Evolutionary conservation across 2,797 vertebrate genomes (phyloP), one percentile per base, ranked within the genome.

Genomic region (Cryptoprocta ferox): DNA sequence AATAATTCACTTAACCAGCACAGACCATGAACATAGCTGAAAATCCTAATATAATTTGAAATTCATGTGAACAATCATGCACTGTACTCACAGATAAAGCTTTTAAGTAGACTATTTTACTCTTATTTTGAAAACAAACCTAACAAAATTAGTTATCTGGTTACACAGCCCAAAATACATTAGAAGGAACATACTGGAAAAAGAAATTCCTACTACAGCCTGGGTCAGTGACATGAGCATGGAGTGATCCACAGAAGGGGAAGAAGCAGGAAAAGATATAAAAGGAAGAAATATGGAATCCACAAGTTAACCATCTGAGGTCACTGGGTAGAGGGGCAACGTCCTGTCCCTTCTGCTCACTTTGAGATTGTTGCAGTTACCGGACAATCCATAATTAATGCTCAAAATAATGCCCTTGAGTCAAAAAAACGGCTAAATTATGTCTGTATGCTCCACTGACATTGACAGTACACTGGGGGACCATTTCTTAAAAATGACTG

Each of bases 61-160:
- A 53, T 73, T 28, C 48, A 28, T 16, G 56, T 75, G 14, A 85
- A 53, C 18, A 19, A 39, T 61, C 75, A 53, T 24, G 24, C 0
- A 26, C 5, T 32, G 0, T 35, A n/a, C 68, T 75, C 26, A 65
- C 8, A 65, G 48, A 71, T n/a, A 86, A 85, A 10, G 28, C 24
- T 56, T 89, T 66, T 28, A 3, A n/a, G 86, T 39, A 35, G 7
- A 85, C 73, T 35, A 45, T 45, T 85, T 68, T 37, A 61, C 39
- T 93, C 59, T 68, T 28, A n/a, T 37, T 87, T 93, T 76, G 50
- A 93, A 92, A 48, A 81, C 14, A 2, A 90, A 75, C 3, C 85
- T 76, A 68, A 70, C 59, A 63, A 76, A 90, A 85, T 9, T 50
- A 16, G 37, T 65, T 42, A 65, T 13, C 35, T 68, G 14, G 11